Conservation (phyloP, 2,797 vertebrate genomes). For the Sebastes cheni region DNA sequence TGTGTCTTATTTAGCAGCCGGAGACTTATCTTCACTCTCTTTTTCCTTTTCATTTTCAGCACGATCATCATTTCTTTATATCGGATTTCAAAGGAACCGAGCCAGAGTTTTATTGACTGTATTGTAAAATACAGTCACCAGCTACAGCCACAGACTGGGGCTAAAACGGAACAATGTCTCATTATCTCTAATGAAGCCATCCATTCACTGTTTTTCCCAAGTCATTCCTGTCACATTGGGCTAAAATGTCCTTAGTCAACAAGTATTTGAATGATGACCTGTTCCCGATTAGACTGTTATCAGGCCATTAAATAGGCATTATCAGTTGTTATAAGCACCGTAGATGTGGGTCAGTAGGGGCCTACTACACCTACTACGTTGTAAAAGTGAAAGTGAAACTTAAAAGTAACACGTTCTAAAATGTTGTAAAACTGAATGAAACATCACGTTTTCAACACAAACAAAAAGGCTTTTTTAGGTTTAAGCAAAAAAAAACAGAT, state of each 20-base stretch:
- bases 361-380: too few relatives aligned
- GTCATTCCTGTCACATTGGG: background rate
- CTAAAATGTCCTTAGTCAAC: background rate
- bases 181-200: background rate
- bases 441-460: too few relatives aligned
- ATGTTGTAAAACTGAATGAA: too few relatives aligned
- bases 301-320: too few relatives aligned
- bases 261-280: background rate
- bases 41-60: background rate
- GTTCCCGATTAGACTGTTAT: too few relatives aligned
- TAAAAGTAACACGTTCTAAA: too few relatives aligned
- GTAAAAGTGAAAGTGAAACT: too few relatives aligned
- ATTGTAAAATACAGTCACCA: background rate
- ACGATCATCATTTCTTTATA: background rate
- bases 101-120: background rate
- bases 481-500: too few relatives aligned
- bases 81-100: background rate
- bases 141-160: background rate
- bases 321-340: too few relatives aligned
- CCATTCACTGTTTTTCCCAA: background rate
- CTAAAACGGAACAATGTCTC: background rate
- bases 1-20: background rate
- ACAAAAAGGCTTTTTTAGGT: too few relatives aligned
- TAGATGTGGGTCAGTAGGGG: too few relatives aligned
- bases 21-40: background rate